Evolutionary conservation across 2,113 vertebrate genomes (phyloP).

Genomic region (Oreochromis niloticus): DNA sequence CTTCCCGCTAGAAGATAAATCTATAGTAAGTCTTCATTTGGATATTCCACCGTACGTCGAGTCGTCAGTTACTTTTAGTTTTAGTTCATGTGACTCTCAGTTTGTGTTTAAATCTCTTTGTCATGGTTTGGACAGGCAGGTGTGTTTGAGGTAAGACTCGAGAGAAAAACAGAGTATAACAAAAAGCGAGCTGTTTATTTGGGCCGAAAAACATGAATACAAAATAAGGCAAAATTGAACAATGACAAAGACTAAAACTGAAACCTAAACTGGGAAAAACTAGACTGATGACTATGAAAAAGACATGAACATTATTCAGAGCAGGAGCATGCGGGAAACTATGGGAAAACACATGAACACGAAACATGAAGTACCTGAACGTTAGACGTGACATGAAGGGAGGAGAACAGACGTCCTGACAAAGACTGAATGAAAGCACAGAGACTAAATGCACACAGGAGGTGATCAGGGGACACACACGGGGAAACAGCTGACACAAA

Average conservation of each 20-base stretch:
- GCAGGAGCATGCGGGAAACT: neutral
- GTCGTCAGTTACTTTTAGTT: neutral
- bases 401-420: neutral
- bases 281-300: neutral
- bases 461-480: neutral
- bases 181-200: rapidly evolving
- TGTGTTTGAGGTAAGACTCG: neutral
- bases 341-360: neutral
- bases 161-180: neutral
- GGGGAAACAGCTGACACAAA: neutral
- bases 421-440: neutral
- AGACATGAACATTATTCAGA: neutral
- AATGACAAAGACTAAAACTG: neutral
- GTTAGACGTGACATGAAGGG: neutral
- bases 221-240: neutral
- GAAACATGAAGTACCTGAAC: neutral
- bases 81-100: neutral
- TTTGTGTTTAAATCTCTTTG: neutral
- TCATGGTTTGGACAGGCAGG: rapidly evolving
- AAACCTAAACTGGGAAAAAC: neutral
- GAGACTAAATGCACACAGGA: neutral
- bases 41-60: neutral
- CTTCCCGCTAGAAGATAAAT: neutral
- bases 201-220: neutral
- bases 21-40: neutral